Evolutionary conservation across 2,888 invertebrate genomes (phyloP), one percentile per base, ranked within the genome.

Genomic region (Metalampra italica): DNA sequence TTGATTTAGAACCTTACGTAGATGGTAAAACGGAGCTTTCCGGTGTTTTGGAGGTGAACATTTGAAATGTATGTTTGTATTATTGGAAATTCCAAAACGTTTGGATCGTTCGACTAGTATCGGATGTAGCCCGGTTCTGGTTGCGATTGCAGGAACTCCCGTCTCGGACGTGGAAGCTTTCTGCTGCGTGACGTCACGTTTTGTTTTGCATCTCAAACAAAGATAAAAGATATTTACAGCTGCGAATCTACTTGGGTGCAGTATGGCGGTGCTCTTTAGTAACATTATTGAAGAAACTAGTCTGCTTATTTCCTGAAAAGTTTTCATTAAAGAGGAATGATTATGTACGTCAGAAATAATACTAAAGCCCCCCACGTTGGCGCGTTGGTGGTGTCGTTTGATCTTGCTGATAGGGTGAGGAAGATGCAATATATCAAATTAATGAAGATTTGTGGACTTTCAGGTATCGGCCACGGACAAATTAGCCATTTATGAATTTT

Each of bases 71-170:
- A 55, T 66, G 64, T 68, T 67, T 71, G 75, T 78, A 78, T 82
- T 87, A 88, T 86, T 87, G 83, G 82, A 86, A 87, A 88, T 88
- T 85, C 84, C 79, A 77, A 74, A 78, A 78, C 80, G 82, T 82
- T 71, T 62, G 64, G 61, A 80, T 72, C 75, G 75, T 73, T 74
- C 67, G 64, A 67, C 62, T 75, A 81, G 78, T 79, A 80, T 81
- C 73, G 76, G 76, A 79, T 75, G 76, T 71, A 66, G 71, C 77
- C 75, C 79, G 79, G 81, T 78, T 71, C 60, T 56, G 62, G 70
- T 78, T 71, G 74, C 78, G 86, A 87, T 87, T 86, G 81, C 70
- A 73, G 66, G 61, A 68, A 68, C 65, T 73, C 67, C 60, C 65
- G 69, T 57, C 54, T 71, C 64, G 72, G 70, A 78, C 78, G 78